These are phyloP conservation scores for Tupaia chinensis DNA, from an alignment of 2,113 vertebrate species.

Conservation along the genomic window DNA sequence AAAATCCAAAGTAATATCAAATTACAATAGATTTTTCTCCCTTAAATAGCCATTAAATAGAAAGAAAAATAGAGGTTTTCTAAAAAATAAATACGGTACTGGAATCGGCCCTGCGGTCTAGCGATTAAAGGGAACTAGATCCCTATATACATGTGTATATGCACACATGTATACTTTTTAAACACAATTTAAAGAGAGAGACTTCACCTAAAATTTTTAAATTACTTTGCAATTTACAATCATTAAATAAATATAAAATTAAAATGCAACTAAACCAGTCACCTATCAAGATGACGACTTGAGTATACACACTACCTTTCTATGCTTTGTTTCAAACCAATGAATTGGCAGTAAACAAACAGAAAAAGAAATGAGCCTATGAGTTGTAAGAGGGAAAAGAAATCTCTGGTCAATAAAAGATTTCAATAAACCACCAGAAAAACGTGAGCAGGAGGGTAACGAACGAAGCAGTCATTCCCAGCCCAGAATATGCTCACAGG, in stretches of 20 bases:
- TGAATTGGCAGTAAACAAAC: not conserved
- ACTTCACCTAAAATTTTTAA: not conserved
- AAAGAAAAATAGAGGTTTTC: not conserved
- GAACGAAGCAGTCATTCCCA: not conserved
- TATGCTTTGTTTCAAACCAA: not conserved
- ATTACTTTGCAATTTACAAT: not conserved
- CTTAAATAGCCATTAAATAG: not conserved
- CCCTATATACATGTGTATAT: too few relatives aligned
- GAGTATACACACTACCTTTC: not conserved
- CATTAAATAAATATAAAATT: not conserved
- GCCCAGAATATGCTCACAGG: not conserved
- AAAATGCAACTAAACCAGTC: not conserved
- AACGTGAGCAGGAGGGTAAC: not conserved
- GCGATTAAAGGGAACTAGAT: too few relatives aligned
- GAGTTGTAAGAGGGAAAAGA: not conserved
- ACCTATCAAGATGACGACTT: not conserved
- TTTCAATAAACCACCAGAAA: not conserved
- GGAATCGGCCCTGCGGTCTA: too few relatives aligned
- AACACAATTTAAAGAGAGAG: too few relatives aligned
- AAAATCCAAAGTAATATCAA: not conserved
- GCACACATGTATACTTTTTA: too few relatives aligned
- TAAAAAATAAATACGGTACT: not conserved
- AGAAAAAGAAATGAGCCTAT: not conserved
- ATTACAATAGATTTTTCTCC: not conserved
- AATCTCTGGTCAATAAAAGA: not conserved